phyloP scores from a whole-genome alignment of 2,113 vertebrate species.

The Oryzias celebensis region DNA sequence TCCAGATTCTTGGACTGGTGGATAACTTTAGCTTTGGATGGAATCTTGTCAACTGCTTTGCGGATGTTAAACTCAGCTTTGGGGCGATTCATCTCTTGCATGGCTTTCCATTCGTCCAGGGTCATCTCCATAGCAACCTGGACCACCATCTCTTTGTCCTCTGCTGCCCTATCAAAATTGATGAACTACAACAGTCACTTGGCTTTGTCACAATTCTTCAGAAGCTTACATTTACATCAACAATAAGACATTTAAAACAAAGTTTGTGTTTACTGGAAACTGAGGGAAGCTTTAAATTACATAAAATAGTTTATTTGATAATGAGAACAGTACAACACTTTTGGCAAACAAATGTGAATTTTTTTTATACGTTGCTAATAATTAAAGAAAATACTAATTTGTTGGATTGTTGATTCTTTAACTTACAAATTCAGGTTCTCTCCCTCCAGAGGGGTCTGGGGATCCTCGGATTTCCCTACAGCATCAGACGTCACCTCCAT shows the following conservation, averaged over 20 bases:
- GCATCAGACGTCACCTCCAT: slow-evolving; percentile 60
- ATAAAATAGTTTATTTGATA: no score
- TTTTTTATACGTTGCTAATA: background rate
- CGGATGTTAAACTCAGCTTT: slow-evolving; percentile 93
- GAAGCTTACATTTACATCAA: no score
- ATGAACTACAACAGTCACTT: background rate
- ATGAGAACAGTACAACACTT: no score
- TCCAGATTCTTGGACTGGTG: slow-evolving; percentile 87
- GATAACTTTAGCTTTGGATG: slow-evolving; percentile 93
- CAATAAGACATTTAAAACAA: no score
- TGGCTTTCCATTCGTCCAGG: slow-evolving; percentile 93
- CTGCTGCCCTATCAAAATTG: slow-evolving; percentile 13
- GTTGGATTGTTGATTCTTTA: background rate
- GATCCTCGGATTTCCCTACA: slow-evolving; percentile 69
- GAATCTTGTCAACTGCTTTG: slow-evolving; percentile 85
- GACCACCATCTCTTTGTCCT: slow-evolving; percentile 76
- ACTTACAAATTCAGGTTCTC: slow-evolving; percentile 80
- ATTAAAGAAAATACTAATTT: background rate
- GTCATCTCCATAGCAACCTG: slow-evolving; percentile 90
- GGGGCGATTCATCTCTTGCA: slow-evolving; percentile 85
- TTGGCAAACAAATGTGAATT: no score
- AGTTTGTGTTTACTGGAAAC: no score
- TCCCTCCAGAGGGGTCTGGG: slow-evolving; percentile 40
- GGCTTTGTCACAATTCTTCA: background rate
- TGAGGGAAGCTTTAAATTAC: no score